Evolutionary conservation across 1,140 invertebrate genomes (phyloP).

Genomic region (Chrysopa pallens): DNA sequence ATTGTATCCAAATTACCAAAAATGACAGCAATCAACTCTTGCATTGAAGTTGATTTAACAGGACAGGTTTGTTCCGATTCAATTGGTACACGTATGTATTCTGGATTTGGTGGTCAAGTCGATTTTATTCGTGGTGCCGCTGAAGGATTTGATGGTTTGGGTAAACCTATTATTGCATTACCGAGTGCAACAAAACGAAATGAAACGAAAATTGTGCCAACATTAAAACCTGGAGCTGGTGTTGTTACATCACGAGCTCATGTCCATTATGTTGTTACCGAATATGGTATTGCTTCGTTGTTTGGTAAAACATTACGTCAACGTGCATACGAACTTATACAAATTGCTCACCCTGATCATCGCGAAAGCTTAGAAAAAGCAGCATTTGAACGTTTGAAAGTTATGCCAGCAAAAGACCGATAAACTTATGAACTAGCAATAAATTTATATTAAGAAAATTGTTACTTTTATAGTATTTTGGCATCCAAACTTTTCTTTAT

Average conservation of each 20-base stretch:
- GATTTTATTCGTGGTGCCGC: constrained; percentile 91
- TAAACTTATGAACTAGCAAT: too few species aligned
- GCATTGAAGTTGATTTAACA: constrained; percentile 90
- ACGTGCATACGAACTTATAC: constrained; percentile 74
- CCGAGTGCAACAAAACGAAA: constrained; percentile 71
- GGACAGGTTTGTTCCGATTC: constrained; percentile 86
- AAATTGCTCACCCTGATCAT: constrained; percentile 80
- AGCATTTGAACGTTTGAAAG: constrained; percentile 73
- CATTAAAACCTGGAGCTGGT: constrained; percentile 69
- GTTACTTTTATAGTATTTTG: too few species aligned
- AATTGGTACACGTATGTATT: constrained; percentile 82
- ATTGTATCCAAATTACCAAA: constrained; percentile 68
- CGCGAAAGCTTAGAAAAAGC: constrained; percentile 71
- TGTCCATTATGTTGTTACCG: constrained; percentile 85
- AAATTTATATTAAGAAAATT: too few species aligned
- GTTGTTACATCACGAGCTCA: constrained; percentile 86
- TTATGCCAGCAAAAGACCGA: constrained; percentile 41
- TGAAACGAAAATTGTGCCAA: constrained; percentile 77
- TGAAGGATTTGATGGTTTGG: constrained; percentile 67
- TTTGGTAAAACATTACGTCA: constrained; percentile 83
- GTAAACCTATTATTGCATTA: constrained; percentile 87
- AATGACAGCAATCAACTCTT: constrained; percentile 93
- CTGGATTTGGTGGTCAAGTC: constrained; percentile 86
- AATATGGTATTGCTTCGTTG: constrained; percentile 76
- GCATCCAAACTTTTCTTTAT: too few species aligned